These are phyloP conservation scores for Acrobasis consociella DNA, from an alignment of 2,888 invertebrate genomes.

Conservation along the genomic window DNA sequence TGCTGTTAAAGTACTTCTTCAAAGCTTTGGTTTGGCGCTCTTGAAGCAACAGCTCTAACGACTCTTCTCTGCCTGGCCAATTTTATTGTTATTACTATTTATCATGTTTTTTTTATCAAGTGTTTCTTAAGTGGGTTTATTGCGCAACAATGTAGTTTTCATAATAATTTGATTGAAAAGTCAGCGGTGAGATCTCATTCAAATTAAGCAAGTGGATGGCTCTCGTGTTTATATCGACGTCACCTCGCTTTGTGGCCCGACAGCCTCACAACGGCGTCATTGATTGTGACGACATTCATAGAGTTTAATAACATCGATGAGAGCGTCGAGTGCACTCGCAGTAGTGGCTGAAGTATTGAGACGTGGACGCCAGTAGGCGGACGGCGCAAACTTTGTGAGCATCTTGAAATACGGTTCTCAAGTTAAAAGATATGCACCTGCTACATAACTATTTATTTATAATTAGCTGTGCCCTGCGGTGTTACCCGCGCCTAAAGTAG, in stretches of 20 bases:
- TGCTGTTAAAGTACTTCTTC: too few relatives aligned
- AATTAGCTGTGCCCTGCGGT: too few relatives aligned
- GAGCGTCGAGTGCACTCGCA: background rate
- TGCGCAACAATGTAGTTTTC: background rate
- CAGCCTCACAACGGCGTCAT: background rate
- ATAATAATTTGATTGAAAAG: background rate
- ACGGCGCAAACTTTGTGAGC: background rate
- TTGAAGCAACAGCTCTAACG: too few relatives aligned
- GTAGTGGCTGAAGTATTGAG: constrained; percentile 3
- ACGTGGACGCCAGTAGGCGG: background rate
- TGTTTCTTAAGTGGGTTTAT: background rate
- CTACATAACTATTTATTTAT: too few relatives aligned
- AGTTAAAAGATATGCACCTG: background rate
- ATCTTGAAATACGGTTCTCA: background rate
- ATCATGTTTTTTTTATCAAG: too few relatives aligned
- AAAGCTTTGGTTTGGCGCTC: too few relatives aligned
- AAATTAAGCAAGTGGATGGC: background rate
- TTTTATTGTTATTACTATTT: too few relatives aligned
- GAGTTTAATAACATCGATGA: background rate
- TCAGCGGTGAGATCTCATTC: background rate
- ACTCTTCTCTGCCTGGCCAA: too few relatives aligned
- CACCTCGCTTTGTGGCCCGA: background rate
- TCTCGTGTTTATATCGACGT: constrained; percentile 9
- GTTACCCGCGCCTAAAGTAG: too few relatives aligned
- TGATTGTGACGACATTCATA: constrained; percentile 3